Conservation (phyloP, 2,888 invertebrate genomes). For the Agonopterix alstromeriana region DNA sequence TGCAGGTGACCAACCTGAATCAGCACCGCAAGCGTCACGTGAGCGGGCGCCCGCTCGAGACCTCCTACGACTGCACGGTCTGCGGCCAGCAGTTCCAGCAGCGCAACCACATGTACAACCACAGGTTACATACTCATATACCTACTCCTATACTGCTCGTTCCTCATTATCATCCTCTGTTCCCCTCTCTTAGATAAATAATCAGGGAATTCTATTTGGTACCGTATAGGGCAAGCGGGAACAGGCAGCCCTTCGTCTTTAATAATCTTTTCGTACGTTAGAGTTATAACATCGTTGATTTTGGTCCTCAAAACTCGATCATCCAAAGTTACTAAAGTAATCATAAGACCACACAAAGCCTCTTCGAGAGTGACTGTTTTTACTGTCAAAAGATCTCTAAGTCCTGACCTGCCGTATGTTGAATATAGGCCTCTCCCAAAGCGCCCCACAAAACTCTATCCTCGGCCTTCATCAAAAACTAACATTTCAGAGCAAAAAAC, state of each 20-base stretch:
- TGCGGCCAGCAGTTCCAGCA: conserved; percentile 66
- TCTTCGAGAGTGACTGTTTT: conserved; percentile 80
- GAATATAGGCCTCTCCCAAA: too few species aligned
- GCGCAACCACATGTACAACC: conserved; percentile 63
- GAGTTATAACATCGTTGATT: conserved; percentile 83
- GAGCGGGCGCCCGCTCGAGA: conserved; percentile 52
- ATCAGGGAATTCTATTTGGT: conserved; percentile 67
- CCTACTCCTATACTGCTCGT: too few species aligned
- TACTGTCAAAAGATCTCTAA: conserved; percentile 80
- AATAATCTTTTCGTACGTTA: conserved; percentile 82
- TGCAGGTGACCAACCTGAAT: conserved; percentile 68
- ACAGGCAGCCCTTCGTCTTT: conserved; percentile 85
- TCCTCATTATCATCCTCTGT: too few species aligned
- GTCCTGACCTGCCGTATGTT: conserved; percentile 78
- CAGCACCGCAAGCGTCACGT: conserved; percentile 70
- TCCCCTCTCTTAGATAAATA: conserved; percentile 61
- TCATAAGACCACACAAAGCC: conserved; percentile 82
- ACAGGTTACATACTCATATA: conserved; percentile 38
- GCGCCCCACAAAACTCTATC: too few species aligned
- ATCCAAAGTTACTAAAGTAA: conserved; percentile 83
- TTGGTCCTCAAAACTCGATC: conserved; percentile 80
- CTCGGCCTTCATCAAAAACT: too few species aligned
- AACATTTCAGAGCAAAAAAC: too few species aligned
- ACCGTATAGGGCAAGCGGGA: conserved; percentile 79
- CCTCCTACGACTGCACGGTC: conserved; percentile 56